Evolutionary conservation across 2,888 invertebrate genomes (phyloP).

Genomic region (Cheilosia variabilis): DNA sequence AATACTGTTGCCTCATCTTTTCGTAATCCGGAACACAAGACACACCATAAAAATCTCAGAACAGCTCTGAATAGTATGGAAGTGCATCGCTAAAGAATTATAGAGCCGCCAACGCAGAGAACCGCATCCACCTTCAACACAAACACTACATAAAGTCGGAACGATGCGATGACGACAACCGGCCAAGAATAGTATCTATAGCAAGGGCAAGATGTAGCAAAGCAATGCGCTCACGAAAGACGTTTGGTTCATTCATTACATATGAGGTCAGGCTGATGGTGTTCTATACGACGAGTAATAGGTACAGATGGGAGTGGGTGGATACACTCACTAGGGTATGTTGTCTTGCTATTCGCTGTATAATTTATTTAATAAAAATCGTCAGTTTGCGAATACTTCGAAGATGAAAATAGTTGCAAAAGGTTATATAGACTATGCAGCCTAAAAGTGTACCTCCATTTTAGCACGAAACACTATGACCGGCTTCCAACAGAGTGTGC

Average conservation of each 20-base stretch:
- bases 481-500: no score
- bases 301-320: not conserved
- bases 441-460: no score
- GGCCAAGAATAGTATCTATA: not conserved
- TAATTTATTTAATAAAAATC: no score
- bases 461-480: no score
- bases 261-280: slow-evolving; percentile 30
- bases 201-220: not conserved
- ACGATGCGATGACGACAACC: slow-evolving; percentile 2
- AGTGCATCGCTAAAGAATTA: slow-evolving; percentile 3
- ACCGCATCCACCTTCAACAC: slow-evolving; percentile 42
- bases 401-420: no score
- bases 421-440: no score
- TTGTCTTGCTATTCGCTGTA: not conserved
- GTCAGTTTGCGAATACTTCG: no score
- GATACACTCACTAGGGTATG: slow-evolving; percentile 3
- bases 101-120: slow-evolving; percentile 4
- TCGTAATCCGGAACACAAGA: slow-evolving; percentile 13
- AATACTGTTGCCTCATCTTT: slow-evolving; percentile 41
- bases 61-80: not conserved
- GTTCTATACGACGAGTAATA: not conserved
- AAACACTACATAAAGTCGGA: slow-evolving; percentile 26
- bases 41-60: slow-evolving; percentile 20
- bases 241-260: slow-evolving; percentile 27
- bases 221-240: slow-evolving; percentile 20